phyloP scores from a whole-genome alignment of 2,888 invertebrate genomes.

The Aethes cnicana region DNA sequence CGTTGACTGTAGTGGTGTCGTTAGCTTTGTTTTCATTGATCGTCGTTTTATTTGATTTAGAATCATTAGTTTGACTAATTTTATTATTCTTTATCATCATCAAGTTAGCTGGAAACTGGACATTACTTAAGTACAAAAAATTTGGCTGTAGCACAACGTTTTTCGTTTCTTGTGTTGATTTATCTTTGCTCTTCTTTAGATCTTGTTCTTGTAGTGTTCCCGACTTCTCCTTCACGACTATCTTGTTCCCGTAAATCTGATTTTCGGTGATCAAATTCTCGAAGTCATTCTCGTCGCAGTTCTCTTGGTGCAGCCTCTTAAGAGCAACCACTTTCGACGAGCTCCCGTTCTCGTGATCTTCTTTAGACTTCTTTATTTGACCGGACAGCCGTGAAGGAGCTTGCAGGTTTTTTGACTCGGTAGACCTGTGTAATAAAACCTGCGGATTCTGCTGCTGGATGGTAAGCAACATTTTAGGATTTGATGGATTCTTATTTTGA shows the following conservation, averaged over 20 bases:
- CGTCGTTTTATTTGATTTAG: conserved; percentile 45
- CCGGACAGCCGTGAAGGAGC: conserved; percentile 74
- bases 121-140: conserved; percentile 72
- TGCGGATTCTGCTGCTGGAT: conserved; percentile 69
- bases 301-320: conserved; percentile 74
- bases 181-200: conserved; percentile 58
- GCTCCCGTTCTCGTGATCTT: conserved; percentile 57
- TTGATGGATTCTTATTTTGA: conserved; percentile 62
- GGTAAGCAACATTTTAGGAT: conserved; percentile 66
- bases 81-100: conserved; percentile 75
- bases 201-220: conserved; percentile 69
- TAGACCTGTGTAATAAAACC: conserved; percentile 64
- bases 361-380: conserved; percentile 69
- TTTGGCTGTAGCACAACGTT: conserved; percentile 71
- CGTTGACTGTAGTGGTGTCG: conserved; percentile 34
- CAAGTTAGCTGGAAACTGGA: conserved; percentile 71
- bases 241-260: conserved; percentile 80
- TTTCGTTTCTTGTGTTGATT: conserved; percentile 55
- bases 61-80: conserved; percentile 49
- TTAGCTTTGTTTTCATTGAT: conserved; percentile 55
- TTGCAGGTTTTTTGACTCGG: conserved; percentile 75
- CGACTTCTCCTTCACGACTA: conserved; percentile 81
- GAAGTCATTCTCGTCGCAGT: conserved; percentile 78
- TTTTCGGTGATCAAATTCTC: conserved; percentile 81
- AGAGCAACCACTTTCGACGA: conserved; percentile 75